Evolutionary conservation across 2,888 invertebrate species (phyloP).

Genomic region (Ormyrus pomaceus): DNA sequence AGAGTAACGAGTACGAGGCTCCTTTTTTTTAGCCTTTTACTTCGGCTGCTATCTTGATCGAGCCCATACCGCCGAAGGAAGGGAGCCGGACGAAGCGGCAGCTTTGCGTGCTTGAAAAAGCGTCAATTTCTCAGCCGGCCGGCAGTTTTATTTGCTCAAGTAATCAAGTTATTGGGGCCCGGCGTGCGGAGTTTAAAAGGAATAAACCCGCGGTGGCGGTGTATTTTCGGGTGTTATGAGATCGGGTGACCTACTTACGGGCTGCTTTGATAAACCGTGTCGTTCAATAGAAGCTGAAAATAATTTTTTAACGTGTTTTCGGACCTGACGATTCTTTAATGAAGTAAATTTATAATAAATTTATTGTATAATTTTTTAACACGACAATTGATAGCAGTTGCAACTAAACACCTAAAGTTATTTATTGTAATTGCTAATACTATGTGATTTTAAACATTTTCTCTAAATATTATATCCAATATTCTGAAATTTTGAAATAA

Average conservation of each 20-base stretch:
- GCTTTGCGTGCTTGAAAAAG: constrained; percentile 9
- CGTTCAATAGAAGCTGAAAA: no score
- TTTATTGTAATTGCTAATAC: no score
- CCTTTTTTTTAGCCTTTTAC: not conserved
- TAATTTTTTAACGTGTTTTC: no score
- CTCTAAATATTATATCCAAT: no score
- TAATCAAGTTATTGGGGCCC: constrained; percentile 38
- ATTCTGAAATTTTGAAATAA: no score
- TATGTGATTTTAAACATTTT: no score
- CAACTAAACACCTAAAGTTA: no score
- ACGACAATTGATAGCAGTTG: no score
- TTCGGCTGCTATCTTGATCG: constrained; percentile 9
- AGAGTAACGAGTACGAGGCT: constrained; percentile 14
- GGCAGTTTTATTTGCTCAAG: constrained; percentile 25
- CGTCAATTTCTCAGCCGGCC: constrained; percentile 1
- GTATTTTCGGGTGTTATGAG: constrained; percentile 19
- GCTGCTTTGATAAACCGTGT: no score
- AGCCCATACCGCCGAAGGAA: not conserved
- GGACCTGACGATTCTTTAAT: no score
- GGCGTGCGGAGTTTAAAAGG: not conserved
- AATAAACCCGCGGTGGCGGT: not conserved
- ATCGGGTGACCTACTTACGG: constrained; percentile 22
- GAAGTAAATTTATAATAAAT: no score
- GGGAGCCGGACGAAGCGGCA: not conserved
- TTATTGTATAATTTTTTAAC: no score